Evolutionary conservation across 2,113 vertebrate species (phyloP).

Genomic region (Zapornia atra): DNA sequence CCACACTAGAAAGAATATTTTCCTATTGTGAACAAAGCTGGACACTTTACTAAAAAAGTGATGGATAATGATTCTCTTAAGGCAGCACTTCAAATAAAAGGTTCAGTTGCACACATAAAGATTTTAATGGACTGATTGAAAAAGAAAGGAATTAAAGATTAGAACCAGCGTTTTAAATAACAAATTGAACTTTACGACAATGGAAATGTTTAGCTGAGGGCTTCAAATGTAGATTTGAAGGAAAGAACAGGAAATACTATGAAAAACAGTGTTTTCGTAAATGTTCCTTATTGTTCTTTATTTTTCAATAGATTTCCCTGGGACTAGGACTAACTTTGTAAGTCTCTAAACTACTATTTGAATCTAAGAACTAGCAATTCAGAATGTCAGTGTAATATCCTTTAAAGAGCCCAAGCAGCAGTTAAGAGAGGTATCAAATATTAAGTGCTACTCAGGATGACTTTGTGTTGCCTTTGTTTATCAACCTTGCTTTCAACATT

Average conservation of each 20-base stretch:
- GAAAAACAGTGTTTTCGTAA: neutral
- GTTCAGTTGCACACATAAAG: neutral
- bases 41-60: neutral
- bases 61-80: neutral
- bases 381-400: neutral
- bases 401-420: neutral
- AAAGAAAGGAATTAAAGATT: neutral
- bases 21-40: neutral
- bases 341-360: neutral
- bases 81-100: neutral
- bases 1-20: neutral
- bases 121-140: neutral
- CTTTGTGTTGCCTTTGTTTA: neutral
- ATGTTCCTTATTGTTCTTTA: neutral
- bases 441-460: neutral
- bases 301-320: neutral
- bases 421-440: neutral
- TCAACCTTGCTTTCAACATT: neutral
- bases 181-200: neutral
- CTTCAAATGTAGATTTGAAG: neutral
- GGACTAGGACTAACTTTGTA: neutral
- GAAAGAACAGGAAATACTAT: neutral
- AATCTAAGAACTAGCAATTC: neutral
- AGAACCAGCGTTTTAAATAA: neutral
- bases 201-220: neutral